Evolutionary conservation across 2,113 vertebrate genomes (phyloP), one percentile per base, ranked within the genome.

Genomic region (Lycaon pictus): DNA sequence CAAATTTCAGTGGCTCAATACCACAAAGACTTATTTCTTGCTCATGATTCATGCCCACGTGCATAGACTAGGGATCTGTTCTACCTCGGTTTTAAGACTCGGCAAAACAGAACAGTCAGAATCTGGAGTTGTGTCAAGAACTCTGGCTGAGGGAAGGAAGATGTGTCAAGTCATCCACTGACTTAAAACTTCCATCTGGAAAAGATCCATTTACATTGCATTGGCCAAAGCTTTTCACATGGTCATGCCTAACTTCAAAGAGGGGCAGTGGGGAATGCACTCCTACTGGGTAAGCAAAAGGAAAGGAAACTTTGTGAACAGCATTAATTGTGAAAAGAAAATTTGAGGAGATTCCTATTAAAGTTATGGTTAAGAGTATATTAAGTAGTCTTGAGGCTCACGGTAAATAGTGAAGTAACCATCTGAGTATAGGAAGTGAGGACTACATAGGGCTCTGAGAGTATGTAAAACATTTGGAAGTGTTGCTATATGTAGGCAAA

Each of bases 301-400:
- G 53, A 89, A 16, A 77, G 13, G 29, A 13, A 94, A 63, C 2
- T 65, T 67, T 95, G 53, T 71, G 22, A 90, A 88, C 20, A 79
- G 13, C 65, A 88, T 88, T 56, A 82, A 69, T 20, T 23, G 3
- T 35, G 48, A 17, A 81, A 72, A 53, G 80, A 90, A 85, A 89
- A 81, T 51, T 62, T 79, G 27, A 96, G 23, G 43, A 76, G 80
- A 94, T 95, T 76, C 25, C 16, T 71, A 53, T 35, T 77, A 77
- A 94, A 20, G 29, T 81, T 92, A 97, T 35, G 92, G 35, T 35
- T 88, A 94, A 84, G 58, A 95, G 1, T 72, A 71, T 32, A 76
- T 67, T 84, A 76, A 87, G 29, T 79, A 63, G 19, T 58, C 29
- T 93, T 94, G 65, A 92, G 22, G 25, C 29, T 93, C 20, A 81